These are phyloP conservation scores for Oreonectes daqikongensis DNA, from an alignment of 2,797 vertebrate genomes.

Conservation along the genomic window DNA sequence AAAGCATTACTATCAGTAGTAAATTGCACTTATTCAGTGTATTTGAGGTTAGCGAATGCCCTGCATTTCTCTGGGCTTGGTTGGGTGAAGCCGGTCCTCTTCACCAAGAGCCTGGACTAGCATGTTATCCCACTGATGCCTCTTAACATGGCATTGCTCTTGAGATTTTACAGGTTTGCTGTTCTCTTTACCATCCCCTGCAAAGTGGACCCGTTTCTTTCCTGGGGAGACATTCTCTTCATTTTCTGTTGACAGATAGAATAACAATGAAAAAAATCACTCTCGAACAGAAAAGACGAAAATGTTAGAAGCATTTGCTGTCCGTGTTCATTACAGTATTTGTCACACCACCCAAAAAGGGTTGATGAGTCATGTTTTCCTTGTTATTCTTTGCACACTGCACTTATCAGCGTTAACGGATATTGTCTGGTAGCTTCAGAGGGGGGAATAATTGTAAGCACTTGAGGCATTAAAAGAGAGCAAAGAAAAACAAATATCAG, in stretches of 20 bases:
- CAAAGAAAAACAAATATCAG: background rate
- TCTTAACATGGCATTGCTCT: constrained; percentile 75
- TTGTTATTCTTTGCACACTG: constrained; percentile 7
- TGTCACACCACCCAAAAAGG: background rate
- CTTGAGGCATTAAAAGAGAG: background rate
- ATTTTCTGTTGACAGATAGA: constrained; percentile 68
- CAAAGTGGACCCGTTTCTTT: constrained; percentile 90
- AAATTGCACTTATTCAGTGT: background rate
- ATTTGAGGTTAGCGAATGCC: constrained; percentile 81
- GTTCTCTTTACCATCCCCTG: constrained; percentile 84
- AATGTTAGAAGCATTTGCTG: too few species aligned
- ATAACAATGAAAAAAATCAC: constrained; percentile 22
- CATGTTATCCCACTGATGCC: constrained; percentile 80
- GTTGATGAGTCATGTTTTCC: constrained; percentile 1
- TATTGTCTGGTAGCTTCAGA: background rate
- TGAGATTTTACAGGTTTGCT: constrained; percentile 58
- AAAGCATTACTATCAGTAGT: background rate
- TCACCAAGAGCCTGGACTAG: constrained; percentile 78
- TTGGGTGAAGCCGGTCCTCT: constrained; percentile 79
- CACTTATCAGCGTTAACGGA: background rate
- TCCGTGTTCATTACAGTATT: background rate
- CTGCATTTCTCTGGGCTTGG: constrained; percentile 85
- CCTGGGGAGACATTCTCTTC: constrained; percentile 71
- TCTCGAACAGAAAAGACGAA: background rate
- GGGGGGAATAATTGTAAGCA: too few species aligned